phyloP scores from a whole-genome alignment of 2,113 vertebrate species.

The human region GRCh38 chr14:36075501-36076000 shows the following conservation, averaged over 20 bases:
- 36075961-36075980: neutral
- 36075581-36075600: slow-evolving; percentile 69
- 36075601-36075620: slow-evolving; percentile 60
- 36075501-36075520: slow-evolving; percentile 42
- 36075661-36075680: neutral
- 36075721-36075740: slow-evolving; percentile 11
- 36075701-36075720: neutral
- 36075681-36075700: neutral
- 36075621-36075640: slow-evolving; percentile 39
- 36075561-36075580: slow-evolving; percentile 58
- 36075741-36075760: neutral
- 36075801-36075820: neutral
- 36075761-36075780: neutral
- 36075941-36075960: neutral
- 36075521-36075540: slow-evolving; percentile 63
- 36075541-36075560: slow-evolving; percentile 65
- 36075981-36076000: slow-evolving; percentile 33
- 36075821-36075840: neutral
- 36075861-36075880: neutral
- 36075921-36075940: neutral
- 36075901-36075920: neutral
- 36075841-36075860: neutral
- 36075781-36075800: neutral
- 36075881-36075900: neutral
- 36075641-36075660: slow-evolving; percentile 31